These are phyloP conservation scores for Cephalotes varians DNA, from an alignment of 2,888 invertebrate genomes.

Conservation along the genomic window DNA sequence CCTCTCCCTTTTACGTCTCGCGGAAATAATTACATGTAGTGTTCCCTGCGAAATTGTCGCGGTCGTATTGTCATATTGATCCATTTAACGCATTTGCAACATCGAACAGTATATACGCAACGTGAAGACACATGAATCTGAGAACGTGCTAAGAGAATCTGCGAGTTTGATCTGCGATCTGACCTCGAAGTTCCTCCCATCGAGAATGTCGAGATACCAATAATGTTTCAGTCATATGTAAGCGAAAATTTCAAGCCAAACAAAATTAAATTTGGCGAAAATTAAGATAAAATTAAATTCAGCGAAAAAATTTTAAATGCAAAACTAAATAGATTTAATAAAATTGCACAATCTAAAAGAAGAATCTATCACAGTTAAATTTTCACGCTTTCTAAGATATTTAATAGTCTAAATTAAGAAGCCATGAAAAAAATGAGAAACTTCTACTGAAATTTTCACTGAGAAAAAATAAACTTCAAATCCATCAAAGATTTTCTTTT, in stretches of 20 bases:
- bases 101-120: neutral
- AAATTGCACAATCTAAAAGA: too few species aligned
- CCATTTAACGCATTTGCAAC: neutral
- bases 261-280: neutral
- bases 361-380: neutral
- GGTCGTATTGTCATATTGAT: conserved; percentile 11
- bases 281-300: too few species aligned
- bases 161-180: neutral
- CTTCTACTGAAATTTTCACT: neutral
- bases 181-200: neutral
- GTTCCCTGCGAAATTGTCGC: conserved; percentile 9
- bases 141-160: neutral
- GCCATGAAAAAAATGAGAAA: neutral
- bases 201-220: neutral
- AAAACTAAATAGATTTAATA: neutral
- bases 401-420: neutral
- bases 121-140: neutral
- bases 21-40: conserved; percentile 26
- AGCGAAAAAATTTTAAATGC: neutral
- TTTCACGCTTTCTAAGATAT: neutral
- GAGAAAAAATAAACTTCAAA: neutral
- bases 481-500: neutral
- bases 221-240: conserved; percentile 44
- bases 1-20: conserved; percentile 30
- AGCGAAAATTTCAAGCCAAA: neutral